Conservation (phyloP, 2,888 invertebrate species). For the Hydraecia micacea region DNA sequence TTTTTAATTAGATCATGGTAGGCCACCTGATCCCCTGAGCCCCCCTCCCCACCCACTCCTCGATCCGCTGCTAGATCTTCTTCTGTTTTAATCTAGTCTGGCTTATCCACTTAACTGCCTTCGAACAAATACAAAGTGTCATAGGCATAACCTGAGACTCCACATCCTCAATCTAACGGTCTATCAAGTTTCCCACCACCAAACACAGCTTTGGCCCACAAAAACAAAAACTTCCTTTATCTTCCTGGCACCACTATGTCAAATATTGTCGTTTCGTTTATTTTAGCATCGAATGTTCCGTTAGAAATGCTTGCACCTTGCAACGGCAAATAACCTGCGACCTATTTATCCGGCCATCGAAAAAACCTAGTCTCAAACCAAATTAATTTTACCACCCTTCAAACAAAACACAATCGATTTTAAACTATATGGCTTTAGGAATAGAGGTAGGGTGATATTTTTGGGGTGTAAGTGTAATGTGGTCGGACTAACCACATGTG, state of each 20-base stretch:
- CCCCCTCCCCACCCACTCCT: too few species aligned
- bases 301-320: conserved; percentile 87
- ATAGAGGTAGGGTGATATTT: background rate
- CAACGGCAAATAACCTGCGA: conserved; percentile 89
- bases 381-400: background rate
- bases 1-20: too few species aligned
- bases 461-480: background rate
- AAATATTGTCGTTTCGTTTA: conserved; percentile 83
- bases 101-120: too few species aligned
- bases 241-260: conserved; percentile 77
- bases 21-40: too few species aligned
- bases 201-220: conserved; percentile 77
- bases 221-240: conserved; percentile 84
- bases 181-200: conserved; percentile 64
- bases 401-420: conserved; percentile 24
- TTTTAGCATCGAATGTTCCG: conserved; percentile 85
- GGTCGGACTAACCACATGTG: conserved; percentile 62
- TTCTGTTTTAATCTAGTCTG: too few species aligned
- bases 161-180: conserved; percentile 55
- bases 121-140: background rate
- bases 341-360: conserved; percentile 84
- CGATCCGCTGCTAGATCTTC: too few species aligned
- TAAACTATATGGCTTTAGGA: too few species aligned
- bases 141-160: conserved; percentile 12
- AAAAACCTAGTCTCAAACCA: conserved; percentile 76